Percentiles rank a stretch among this genome's conserved stretches.
Conservation (phyloP, 2,113 vertebrate genomes). For the Naja naja region DNA sequence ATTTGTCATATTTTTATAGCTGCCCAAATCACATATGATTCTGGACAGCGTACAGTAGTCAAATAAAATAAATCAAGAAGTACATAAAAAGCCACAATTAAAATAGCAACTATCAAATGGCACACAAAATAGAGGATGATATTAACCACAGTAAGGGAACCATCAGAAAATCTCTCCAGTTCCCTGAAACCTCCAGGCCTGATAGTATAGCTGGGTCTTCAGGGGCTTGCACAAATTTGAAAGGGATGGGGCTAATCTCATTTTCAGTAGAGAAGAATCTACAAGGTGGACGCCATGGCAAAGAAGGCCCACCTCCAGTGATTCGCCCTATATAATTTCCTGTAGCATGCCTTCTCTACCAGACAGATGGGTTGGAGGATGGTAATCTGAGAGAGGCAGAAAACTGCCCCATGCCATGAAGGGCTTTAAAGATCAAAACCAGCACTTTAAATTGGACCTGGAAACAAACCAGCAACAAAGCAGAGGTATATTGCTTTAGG, state of each 20-base stretch:
- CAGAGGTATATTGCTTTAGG: neutral
- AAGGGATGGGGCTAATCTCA: neutral
- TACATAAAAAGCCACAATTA: neutral
- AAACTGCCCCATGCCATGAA: neutral
- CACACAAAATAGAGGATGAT: neutral
- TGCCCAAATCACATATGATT: neutral
- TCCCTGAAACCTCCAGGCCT: neutral
- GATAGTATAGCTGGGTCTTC: neutral
- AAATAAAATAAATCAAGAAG: neutral
- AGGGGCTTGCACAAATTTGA: neutral
- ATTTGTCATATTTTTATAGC: neutral
- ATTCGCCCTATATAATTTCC: neutral
- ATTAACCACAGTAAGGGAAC: neutral
- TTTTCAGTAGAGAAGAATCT: neutral
- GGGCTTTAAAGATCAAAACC: neutral
- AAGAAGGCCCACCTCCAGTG: neutral
- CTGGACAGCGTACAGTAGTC: neutral
- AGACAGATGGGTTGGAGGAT: neutral
- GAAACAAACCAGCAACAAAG: neutral
- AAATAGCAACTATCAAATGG: neutral
- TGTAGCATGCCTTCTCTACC: neutral
- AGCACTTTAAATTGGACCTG: neutral
- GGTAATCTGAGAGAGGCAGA: neutral
- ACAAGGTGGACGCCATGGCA: neutral
- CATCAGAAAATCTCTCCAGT: neutral